Percentiles rank a stretch among this genome's conserved stretches.
Evolutionary conservation across 2,888 invertebrate species (phyloP).

Genomic region (Baccha elongata): DNA sequence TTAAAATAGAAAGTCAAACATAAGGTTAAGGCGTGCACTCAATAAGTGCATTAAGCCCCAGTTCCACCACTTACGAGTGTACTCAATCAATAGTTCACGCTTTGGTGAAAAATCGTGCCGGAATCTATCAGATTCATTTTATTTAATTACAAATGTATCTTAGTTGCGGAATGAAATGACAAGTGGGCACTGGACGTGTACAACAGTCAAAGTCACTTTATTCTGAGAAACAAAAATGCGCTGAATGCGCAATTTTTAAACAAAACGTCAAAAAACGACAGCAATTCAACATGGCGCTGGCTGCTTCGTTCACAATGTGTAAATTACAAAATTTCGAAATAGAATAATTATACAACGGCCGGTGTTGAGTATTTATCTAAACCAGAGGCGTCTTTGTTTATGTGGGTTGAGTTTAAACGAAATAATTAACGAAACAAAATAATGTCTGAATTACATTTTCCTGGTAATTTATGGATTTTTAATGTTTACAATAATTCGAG

Average conservation of each 20-base stretch:
- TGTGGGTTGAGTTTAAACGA: conserved; percentile 24
- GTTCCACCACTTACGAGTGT: too few species aligned
- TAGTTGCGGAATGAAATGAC: conserved; percentile 51
- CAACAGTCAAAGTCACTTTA: conserved; percentile 23
- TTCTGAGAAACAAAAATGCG: conserved; percentile 23
- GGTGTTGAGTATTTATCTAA: not conserved
- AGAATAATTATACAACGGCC: conserved; percentile 1
- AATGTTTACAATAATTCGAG: conserved; percentile 35
- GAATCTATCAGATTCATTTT: conserved; percentile 63
- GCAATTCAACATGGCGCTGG: conserved; percentile 30
- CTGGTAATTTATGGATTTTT: conserved; percentile 55
- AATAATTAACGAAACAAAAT: conserved; percentile 51
- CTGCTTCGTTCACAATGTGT: conserved; percentile 34
- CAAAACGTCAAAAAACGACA: conserved; percentile 36
- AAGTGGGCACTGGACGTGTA: conserved; percentile 48
- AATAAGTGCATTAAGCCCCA: conserved; percentile 56
- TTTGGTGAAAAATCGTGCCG: conserved; percentile 65
- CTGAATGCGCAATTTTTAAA: conserved; percentile 25
- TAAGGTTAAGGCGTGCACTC: conserved; percentile 41
- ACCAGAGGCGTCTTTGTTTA: not conserved
- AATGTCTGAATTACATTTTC: conserved; percentile 30
- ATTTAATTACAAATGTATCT: conserved; percentile 61
- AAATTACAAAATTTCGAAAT: conserved; percentile 21
- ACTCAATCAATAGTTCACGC: conserved; percentile 62
- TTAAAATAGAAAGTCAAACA: conserved; percentile 57